These are phyloP conservation scores for Rugalucina vietnamica DNA, from an alignment of 2,888 invertebrate genomes.

Conservation along the genomic window DNA sequence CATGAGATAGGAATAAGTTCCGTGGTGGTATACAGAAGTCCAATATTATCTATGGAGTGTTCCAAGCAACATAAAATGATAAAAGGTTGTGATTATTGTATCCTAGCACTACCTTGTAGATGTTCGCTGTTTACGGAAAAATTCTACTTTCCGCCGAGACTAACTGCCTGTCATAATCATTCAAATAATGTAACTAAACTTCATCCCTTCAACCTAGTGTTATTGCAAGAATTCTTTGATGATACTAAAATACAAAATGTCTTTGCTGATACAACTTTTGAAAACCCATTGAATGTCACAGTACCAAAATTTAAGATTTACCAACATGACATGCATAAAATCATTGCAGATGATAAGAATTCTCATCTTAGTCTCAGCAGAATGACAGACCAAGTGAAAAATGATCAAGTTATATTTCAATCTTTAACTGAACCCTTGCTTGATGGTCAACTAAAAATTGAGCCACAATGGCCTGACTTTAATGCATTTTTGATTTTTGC, in stretches of 20 bases:
- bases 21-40: background rate
- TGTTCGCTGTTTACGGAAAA: background rate
- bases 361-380: background rate
- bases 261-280: conserved; percentile 3
- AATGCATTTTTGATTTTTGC: background rate
- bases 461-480: background rate
- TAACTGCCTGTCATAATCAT: background rate
- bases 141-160: background rate
- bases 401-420: conserved; percentile 2
- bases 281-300: background rate
- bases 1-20: background rate
- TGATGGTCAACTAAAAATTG: background rate
- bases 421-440: conserved; percentile 7
- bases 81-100: conserved; percentile 15
- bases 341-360: background rate
- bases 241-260: background rate
- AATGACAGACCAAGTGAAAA: background rate
- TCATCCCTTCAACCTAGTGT: background rate
- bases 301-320: conserved; percentile 8
- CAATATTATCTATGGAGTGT: conserved; percentile 16
- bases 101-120: background rate
- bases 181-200: background rate
- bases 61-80: conserved; percentile 6
- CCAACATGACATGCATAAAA: background rate
- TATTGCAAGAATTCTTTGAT: conserved; percentile 12